These are phyloP conservation scores for Leptinotarsa haldemani DNA, from an alignment of 2,888 invertebrate species.

Conservation along the genomic window DNA sequence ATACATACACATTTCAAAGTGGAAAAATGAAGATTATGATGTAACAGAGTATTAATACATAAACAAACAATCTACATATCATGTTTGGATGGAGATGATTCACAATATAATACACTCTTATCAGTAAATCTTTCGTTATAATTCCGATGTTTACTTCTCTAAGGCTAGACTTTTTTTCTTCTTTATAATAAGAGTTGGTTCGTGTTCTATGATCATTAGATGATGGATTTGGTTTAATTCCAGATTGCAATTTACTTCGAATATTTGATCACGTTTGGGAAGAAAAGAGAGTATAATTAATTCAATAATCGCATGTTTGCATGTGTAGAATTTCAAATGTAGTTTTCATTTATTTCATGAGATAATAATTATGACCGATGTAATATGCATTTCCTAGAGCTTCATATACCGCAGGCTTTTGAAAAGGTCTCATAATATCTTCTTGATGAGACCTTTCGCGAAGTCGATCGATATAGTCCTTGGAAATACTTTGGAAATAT, in stretches of 20 bases:
- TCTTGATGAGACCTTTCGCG: too few relatives aligned
- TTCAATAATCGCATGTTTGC: conserved; percentile 20
- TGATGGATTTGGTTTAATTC: not conserved
- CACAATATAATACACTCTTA: too few relatives aligned
- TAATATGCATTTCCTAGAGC: not conserved
- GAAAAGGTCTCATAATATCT: too few relatives aligned
- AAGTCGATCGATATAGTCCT: too few relatives aligned
- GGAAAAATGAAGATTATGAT: too few relatives aligned
- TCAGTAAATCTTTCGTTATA: not conserved
- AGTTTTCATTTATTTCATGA: conserved; percentile 2
- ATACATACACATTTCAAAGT: too few relatives aligned
- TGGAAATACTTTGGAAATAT: too few relatives aligned
- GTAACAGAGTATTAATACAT: too few relatives aligned
- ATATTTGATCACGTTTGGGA: conserved; percentile 11
- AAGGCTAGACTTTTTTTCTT: not conserved
- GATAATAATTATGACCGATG: not conserved
- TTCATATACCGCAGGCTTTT: too few relatives aligned
- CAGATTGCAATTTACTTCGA: conserved; percentile 14
- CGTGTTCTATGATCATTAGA: conserved; percentile 15
- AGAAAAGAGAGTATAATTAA: conserved; percentile 8
- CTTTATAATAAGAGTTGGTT: not conserved
- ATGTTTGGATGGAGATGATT: too few relatives aligned
- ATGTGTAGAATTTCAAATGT: conserved; percentile 12
- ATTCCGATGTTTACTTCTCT: not conserved
- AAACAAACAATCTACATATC: too few relatives aligned